Conservation (phyloP, 2,888 invertebrate genomes). For the Spilarctia lutea region DNA sequence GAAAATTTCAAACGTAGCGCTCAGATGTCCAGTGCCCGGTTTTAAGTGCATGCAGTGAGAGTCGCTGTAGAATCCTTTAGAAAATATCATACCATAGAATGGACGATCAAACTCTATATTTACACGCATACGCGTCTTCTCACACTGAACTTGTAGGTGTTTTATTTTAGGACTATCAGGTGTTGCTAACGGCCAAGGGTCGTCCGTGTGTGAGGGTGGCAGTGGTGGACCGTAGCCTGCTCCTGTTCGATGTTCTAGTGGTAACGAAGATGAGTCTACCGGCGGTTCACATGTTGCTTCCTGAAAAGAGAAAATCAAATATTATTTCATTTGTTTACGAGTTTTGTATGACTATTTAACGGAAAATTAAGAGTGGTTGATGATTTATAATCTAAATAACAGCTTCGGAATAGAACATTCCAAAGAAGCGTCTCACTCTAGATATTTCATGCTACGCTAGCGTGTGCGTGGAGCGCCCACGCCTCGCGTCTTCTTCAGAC, state of each 20-base stretch:
- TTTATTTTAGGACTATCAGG: constrained; percentile 97
- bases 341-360: constrained; percentile 8
- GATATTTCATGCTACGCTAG: constrained; percentile 71
- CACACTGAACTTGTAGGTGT: constrained; percentile 97
- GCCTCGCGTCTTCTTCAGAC: constrained; percentile 58
- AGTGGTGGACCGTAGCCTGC: constrained; percentile 92
- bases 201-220: constrained; percentile 88
- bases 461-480: constrained; percentile 57
- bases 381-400: constrained; percentile 37
- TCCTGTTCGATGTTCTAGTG: constrained; percentile 92
- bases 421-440: constrained; percentile 80
- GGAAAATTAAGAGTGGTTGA: constrained; percentile 29
- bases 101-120: constrained; percentile 98
- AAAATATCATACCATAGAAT: constrained; percentile 98
- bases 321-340: constrained; percentile 16
- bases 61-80: constrained; percentile 97
- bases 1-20: constrained; percentile 97
- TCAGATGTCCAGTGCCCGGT: constrained; percentile 95
- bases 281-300: constrained; percentile 92
- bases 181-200: constrained; percentile 95
- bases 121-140: constrained; percentile 98
- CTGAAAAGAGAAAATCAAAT: constrained; percentile 81
- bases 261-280: constrained; percentile 93
- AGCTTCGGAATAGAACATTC: constrained; percentile 63
- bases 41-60: constrained; percentile 96